Evolutionary conservation across 1,140 invertebrate species (phyloP), one percentile per base, ranked within the genome.

Genomic region (Bilobella aurantiaca): DNA sequence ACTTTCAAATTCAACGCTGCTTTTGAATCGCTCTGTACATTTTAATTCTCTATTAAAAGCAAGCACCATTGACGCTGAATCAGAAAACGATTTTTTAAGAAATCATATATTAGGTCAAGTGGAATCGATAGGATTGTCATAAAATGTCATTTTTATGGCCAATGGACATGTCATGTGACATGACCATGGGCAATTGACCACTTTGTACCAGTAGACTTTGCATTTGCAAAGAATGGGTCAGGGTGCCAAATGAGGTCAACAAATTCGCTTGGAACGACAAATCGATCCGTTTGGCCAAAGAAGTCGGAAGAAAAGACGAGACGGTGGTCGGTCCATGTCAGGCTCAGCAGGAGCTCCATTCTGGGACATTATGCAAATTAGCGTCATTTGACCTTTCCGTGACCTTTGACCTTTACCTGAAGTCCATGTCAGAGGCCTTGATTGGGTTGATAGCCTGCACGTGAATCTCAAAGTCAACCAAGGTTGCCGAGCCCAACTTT

Each of bases 391-490:
- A n/a, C n/a, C n/a, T n/a, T n/a, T n/a, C n/a, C 1, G 34, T 29
- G 28, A 42, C 12, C 14, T 42, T 42, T 28, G 3, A 47, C 31
- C 25, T 28, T 3, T 53, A 88, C 87, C 87, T 83, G 79, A 89
- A 90, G 76, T 89, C 88, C 87, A 89, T 89, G 73, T 90, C 87
- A 78, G 89, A 87, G 49, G 89, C 87, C 73, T 89, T 90, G 64
- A 90, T 89, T 12, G 88, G 89, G 77, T 89, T 90, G 57, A 90
- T 88, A 74, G 90, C 88, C 60, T 89, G 85, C 16, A 90, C 84
- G 74, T 86, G 87, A 73, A 89, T 87, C 69, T 86, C 87, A 75
- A 89, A 88, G 72, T 87, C 83, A 28, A 90, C 85, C 53, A 82
- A 77, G 34, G 89, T 84, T 37, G 87, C 86, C 56, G 82, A 80